A percentile compares a stretch with the other conserved stretches of the same genome.
phyloP scores from a whole-genome alignment of 92 coral and sea anemone genomes.

The Plumapathes pennacea region DNA sequence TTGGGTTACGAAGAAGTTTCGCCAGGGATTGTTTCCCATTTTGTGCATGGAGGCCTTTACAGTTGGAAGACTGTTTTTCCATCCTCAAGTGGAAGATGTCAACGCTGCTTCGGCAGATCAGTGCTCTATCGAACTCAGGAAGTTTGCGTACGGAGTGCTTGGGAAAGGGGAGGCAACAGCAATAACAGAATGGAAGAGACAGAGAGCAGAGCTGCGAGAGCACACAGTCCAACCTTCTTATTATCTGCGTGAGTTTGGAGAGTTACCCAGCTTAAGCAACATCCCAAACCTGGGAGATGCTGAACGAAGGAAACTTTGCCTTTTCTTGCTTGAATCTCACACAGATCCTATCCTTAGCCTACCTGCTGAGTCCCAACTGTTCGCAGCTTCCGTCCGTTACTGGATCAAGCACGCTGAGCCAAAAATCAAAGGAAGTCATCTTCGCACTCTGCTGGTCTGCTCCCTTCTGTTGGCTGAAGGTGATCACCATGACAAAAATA shows the following conservation, averaged over 20 bases:
- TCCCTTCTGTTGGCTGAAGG: not conserved
- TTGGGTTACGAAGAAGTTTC: slow-evolving; percentile 58
- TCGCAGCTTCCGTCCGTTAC: slow-evolving; percentile 30
- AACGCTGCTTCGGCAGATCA: slow-evolving; percentile 53
- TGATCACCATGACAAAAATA: too few species aligned
- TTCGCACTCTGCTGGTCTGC: slow-evolving; percentile 24
- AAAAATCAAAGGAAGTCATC: slow-evolving; percentile 6
- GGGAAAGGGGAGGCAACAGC: not conserved
- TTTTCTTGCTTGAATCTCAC: slow-evolving; percentile 4
- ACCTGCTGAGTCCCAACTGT: slow-evolving; percentile 12
- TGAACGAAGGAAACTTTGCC: slow-evolving; percentile 6
- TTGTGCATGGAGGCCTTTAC: slow-evolving; percentile 41
- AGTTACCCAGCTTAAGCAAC: slow-evolving; percentile 21
- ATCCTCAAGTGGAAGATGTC: slow-evolving; percentile 62
- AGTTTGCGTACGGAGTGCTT: slow-evolving; percentile 47
- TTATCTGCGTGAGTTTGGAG: not conserved
- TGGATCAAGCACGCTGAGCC: slow-evolving; percentile 46
- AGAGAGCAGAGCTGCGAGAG: slow-evolving; percentile 5
- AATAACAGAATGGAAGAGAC: slow-evolving; percentile 48
- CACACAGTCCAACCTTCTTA: slow-evolving; percentile 5
- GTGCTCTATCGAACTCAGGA: slow-evolving; percentile 56
- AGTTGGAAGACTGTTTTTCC: slow-evolving; percentile 43
- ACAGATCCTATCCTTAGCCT: not conserved
- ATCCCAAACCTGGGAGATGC: slow-evolving; percentile 4
- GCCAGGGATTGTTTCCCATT: slow-evolving; percentile 61